Base-by-base conservation (phyloP, 2,797 vertebrate genomes). In the Percopsis omiscomaycus region DNA sequence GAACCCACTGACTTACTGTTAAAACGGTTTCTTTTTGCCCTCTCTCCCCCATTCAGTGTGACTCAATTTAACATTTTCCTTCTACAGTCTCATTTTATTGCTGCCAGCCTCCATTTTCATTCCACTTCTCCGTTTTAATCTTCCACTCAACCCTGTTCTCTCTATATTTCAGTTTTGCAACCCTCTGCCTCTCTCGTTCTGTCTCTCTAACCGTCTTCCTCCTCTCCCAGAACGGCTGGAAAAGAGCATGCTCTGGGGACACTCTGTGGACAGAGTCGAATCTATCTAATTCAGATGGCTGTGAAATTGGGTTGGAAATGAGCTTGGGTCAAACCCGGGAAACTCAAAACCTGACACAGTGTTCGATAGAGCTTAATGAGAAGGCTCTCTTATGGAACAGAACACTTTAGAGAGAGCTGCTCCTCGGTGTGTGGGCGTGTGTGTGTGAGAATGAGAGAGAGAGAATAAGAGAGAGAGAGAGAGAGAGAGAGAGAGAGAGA, bases 261-360 rank as follows among this genome's bases (percentile, higher is more conserved):
- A 75, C 64, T 55, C 44, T 0, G 47, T 32, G 59, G 61, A 75
- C 14, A 2, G 61, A 79, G 57, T 70, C 53, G 48, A 65, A 82
- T 68, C 65, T 32, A 65, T 61, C 55, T 69, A 45, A 71, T 64
- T 76, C 70, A 82, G 81, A 85, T 3, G 67, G 54, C 82, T 86
- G 85, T 82, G 84, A 88, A 88, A 88, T 85, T 83, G 79, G 66
- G 64, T 77, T 77, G 68, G 77, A 83, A 84, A 84, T 82, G 67
- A 82, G 72, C 55, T 52, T 1, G 42, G 44, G 9, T 65, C 68
- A 66, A 80, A 73, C 1, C 48, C 61, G 64, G 48, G 55, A 62
- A 54, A 44, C 44, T 61, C 37, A 55, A 64, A 78, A 77, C 66
- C 56, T 4, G 1, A 66, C 6, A 22, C 0, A 1, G 8, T 61